Conservation (phyloP, 1,140 invertebrate genomes). For the Philaenus spumarius region DNA sequence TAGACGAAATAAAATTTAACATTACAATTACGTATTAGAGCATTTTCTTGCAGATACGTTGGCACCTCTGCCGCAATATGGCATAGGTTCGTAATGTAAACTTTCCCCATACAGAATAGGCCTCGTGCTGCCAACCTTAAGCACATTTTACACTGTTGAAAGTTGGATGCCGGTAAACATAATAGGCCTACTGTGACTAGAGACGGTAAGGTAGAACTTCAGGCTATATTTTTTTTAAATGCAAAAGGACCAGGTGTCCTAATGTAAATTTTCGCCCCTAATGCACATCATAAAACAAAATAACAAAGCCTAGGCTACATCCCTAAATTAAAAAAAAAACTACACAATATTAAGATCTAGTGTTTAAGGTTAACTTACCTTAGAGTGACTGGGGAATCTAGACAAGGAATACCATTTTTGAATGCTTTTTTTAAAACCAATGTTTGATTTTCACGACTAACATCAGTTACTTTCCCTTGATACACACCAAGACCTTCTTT, state of each 20-base stretch:
- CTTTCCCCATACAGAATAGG: no score
- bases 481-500: constrained; percentile 57
- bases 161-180: no score
- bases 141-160: no score
- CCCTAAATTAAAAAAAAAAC: background rate
- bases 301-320: background rate
- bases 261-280: background rate
- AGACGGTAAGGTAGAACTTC: no score
- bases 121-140: no score
- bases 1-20: no score
- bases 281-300: background rate
- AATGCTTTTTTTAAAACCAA: constrained; percentile 72
- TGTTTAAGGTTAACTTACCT: constrained; percentile 37
- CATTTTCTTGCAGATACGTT: no score
- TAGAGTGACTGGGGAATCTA: constrained; percentile 49
- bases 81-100: no score
- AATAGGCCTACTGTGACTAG: no score
- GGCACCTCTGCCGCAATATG: no score
- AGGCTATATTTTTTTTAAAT: background rate
- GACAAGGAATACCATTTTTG: constrained; percentile 68
- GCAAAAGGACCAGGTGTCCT: background rate
- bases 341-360: background rate
- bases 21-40: no score
- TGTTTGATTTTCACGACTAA: constrained; percentile 52
- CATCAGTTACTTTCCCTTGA: constrained; percentile 70